These are phyloP conservation scores for Linnaemya tessellans DNA, from an alignment of 2,888 invertebrate species.

Conservation along the genomic window DNA sequence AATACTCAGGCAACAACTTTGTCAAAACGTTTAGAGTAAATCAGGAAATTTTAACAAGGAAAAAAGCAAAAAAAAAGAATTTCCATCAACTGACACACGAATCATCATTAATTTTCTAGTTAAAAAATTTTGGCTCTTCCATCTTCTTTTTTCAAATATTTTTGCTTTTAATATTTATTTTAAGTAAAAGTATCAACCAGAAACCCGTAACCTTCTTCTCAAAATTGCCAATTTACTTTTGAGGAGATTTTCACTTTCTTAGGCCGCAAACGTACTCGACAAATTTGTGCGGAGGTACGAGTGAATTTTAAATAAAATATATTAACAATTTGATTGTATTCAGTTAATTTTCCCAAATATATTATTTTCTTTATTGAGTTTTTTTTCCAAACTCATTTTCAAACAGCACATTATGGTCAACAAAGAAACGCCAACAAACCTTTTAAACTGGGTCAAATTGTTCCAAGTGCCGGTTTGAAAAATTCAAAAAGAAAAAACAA, in stretches of 20 bases:
- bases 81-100: conserved; percentile 1
- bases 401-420: conserved; percentile 31
- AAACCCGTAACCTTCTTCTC: conserved; percentile 36
- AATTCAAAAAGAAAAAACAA: background rate
- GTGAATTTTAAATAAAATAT: conserved; percentile 8
- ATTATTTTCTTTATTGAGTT: conserved; percentile 15
- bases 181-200: conserved; percentile 17
- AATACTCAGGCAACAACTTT: conserved; percentile 12
- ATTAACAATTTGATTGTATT: conserved; percentile 34
- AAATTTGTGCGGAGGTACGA: conserved; percentile 7
- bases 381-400: conserved; percentile 15
- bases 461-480: conserved; percentile 64
- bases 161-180: background rate
- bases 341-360: conserved; percentile 24
- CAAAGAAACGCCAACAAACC: conserved; percentile 23
- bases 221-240: background rate
- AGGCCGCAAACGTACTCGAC: background rate
- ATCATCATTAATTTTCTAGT: conserved; percentile 36
- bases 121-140: conserved; percentile 28
- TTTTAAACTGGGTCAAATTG: conserved; percentile 63
- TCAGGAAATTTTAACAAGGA: background rate
- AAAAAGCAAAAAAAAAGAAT: conserved; percentile 22
- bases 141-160: background rate
- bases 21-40: conserved; percentile 23
- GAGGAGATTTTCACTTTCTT: conserved; percentile 43